Percentiles rank a stretch among this genome's conserved stretches.
These are phyloP conservation scores for Phyllotis vaccarum DNA, from an alignment of 2,797 vertebrate species.

Conservation along the genomic window DNA sequence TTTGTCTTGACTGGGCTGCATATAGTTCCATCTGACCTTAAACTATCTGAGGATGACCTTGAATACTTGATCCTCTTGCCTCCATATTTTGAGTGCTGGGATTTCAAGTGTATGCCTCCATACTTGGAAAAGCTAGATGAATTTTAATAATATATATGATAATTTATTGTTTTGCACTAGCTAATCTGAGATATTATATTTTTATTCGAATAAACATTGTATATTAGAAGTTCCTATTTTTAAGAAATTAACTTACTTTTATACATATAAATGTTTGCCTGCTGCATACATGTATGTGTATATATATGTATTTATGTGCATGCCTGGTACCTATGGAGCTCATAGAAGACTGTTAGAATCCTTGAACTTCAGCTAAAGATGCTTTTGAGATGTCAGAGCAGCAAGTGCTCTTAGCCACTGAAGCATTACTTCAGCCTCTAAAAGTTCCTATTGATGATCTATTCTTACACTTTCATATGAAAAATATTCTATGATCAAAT, in stretches of 20 bases:
- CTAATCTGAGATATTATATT: background rate
- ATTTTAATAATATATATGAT: slow-evolving; percentile 51
- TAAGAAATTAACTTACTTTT: background rate
- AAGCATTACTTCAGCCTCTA: background rate
- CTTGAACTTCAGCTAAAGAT: background rate
- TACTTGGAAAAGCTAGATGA: background rate
- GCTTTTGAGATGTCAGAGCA: background rate
- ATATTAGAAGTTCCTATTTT: background rate
- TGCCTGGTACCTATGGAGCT: background rate
- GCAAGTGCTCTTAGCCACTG: background rate
- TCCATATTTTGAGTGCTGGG: background rate
- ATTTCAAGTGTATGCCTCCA: background rate
- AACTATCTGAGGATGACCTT: background rate
- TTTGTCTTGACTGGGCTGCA: background rate
- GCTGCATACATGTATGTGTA: background rate
- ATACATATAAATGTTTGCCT: background rate
- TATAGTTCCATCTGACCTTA: background rate
- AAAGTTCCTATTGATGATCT: background rate
- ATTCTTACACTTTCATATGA: background rate
- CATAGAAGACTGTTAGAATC: background rate
- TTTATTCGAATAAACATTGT: slow-evolving; percentile 27
- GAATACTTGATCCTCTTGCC: background rate
- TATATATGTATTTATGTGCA: background rate
- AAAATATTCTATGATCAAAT: slow-evolving; percentile 30
- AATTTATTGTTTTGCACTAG: slow-evolving; percentile 45